These are phyloP conservation scores for Xerus rutilus DNA, from an alignment of 2,797 vertebrate genomes.

Conservation along the genomic window DNA sequence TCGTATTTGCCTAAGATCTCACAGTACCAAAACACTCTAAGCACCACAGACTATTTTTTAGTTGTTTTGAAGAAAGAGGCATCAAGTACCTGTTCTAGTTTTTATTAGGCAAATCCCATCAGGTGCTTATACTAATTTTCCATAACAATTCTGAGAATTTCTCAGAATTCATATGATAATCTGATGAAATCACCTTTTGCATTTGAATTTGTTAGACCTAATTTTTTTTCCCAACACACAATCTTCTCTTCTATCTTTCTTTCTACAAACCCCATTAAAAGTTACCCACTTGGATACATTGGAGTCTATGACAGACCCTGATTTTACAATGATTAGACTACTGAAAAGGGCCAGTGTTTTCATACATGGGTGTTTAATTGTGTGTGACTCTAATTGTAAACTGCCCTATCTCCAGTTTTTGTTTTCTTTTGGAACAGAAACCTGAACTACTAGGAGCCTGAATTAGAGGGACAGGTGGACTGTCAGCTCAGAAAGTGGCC, in stretches of 20 bases:
- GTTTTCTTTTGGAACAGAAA: slow-evolving; percentile 77
- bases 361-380: neutral
- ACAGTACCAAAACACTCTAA: slow-evolving; percentile 19
- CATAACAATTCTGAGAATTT: slow-evolving; percentile 61
- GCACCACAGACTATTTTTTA: slow-evolving; percentile 10
- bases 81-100: slow-evolving; percentile 60
- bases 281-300: slow-evolving; percentile 20
- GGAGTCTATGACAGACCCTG: neutral
- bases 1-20: slow-evolving; percentile 51
- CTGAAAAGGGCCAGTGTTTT: slow-evolving; percentile 38
- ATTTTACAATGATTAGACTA: slow-evolving; percentile 19
- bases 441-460: slow-evolving; percentile 60
- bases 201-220: slow-evolving; percentile 52
- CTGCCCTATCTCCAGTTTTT: slow-evolving; percentile 42
- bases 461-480: slow-evolving; percentile 71
- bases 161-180: slow-evolving; percentile 72
- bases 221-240: slow-evolving; percentile 33
- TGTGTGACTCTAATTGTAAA: slow-evolving; percentile 34
- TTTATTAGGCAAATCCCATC: slow-evolving; percentile 57
- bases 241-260: neutral
- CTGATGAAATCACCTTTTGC: slow-evolving; percentile 60
- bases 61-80: slow-evolving; percentile 59
- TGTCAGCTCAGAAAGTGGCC: slow-evolving; percentile 59
- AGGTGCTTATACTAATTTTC: slow-evolving; percentile 57
- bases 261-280: slow-evolving; percentile 19